Evolutionary conservation across 2,888 invertebrate species (phyloP).

Genomic region (Noctua janthe): DNA sequence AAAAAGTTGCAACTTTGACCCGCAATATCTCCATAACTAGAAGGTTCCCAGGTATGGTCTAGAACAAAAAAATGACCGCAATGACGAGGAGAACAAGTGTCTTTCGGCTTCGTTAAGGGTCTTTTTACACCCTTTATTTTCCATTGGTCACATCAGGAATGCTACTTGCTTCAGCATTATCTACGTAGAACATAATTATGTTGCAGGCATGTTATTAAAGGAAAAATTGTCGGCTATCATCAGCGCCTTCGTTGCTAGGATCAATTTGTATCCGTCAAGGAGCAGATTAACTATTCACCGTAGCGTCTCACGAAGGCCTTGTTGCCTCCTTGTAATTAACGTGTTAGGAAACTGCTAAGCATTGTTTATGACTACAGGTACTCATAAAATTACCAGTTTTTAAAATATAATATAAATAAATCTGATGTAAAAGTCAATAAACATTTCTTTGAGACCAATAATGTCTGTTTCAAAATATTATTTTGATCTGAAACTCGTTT

Average conservation of each 20-base stretch:
- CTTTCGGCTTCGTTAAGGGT: no score
- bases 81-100: no score
- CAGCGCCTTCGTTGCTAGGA: constrained; percentile 14
- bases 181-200: not conserved
- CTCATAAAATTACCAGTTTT: not conserved
- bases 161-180: constrained; percentile 4
- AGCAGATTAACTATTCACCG: constrained; percentile 56
- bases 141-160: not conserved
- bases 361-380: constrained; percentile 19
- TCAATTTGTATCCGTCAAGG: constrained; percentile 60
- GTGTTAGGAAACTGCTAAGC: constrained; percentile 26
- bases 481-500: constrained; percentile 36
- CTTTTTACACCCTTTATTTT: constrained; percentile 11
- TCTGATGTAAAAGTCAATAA: constrained; percentile 3
- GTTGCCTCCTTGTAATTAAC: constrained; percentile 51
- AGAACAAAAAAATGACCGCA: no score
- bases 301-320: constrained; percentile 29
- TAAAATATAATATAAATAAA: not conserved
- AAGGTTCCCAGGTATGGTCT: no score
- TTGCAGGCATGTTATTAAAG: constrained; percentile 37
- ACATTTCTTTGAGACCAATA: constrained; percentile 18
- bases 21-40: no score
- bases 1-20: no score
- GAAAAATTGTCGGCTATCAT: constrained; percentile 43
- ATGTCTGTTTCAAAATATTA: constrained; percentile 21